Percentiles rank a stretch among this genome's conserved stretches.
Conservation (phyloP, 2,113 vertebrate species). For the Macroglossus sobrinus region DNA sequence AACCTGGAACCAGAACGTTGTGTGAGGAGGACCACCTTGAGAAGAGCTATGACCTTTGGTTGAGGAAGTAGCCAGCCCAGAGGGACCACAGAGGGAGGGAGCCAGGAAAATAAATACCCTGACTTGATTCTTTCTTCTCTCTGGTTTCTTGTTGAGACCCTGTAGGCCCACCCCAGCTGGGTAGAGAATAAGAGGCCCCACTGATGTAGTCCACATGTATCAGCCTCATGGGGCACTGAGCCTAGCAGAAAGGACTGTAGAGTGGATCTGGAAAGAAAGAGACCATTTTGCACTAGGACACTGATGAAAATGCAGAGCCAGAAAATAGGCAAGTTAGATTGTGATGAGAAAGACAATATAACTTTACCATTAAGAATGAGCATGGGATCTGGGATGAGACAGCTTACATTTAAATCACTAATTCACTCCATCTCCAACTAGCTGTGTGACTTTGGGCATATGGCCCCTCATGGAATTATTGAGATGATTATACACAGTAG, state of each 20-base stretch:
- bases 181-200: not conserved
- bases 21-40: not conserved
- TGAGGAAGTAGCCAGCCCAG: not conserved
- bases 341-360: not conserved
- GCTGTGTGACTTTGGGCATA: not conserved
- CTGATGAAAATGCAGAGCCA: not conserved
- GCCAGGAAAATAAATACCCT: not conserved
- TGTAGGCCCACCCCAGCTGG: not conserved
- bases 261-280: not conserved
- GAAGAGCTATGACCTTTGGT: not conserved
- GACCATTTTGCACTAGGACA: not conserved
- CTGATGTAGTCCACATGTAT: rapidly evolving
- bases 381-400: not conserved
- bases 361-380: not conserved
- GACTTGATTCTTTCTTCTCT: not conserved
- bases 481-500: not conserved
- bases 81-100: not conserved
- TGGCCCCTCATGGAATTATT: not conserved
- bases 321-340: not conserved
- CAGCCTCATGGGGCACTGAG: too few species aligned
- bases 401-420: not conserved
- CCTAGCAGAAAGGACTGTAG: not conserved
- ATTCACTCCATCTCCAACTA: not conserved
- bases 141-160: not conserved
- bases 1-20: not conserved